Evolutionary conservation across 2,797 vertebrate species (phyloP).

Genomic region (Sebastes matsubarae): DNA sequence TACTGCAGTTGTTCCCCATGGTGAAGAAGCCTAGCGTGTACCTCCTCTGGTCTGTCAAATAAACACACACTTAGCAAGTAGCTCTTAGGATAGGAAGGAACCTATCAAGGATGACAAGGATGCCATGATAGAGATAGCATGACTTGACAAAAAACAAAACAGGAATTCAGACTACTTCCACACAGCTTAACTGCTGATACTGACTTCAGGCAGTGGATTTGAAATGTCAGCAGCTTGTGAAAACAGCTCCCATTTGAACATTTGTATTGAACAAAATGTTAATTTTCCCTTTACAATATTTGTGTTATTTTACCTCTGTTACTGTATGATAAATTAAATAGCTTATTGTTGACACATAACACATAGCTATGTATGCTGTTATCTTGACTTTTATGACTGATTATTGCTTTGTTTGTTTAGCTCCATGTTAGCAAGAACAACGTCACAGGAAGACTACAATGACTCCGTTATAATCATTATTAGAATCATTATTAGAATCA

Average conservation of each 20-base stretch:
- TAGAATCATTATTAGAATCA: too few relatives aligned
- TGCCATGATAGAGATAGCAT: background rate
- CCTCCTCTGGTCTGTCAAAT: slow-evolving; percentile 50
- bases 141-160: background rate
- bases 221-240: background rate
- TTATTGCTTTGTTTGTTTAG: background rate
- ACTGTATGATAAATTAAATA: fast-evolving
- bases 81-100: background rate
- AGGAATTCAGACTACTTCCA: background rate
- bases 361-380: background rate
- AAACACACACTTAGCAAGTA: background rate
- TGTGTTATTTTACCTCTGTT: background rate
- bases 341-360: background rate
- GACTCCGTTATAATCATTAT: too few relatives aligned
- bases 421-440: background rate
- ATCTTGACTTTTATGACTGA: background rate
- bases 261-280: background rate
- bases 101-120: too few relatives aligned
- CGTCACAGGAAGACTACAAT: too few relatives aligned
- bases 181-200: too few relatives aligned
- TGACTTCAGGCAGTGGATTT: background rate
- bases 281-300: too few relatives aligned
- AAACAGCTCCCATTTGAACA: background rate
- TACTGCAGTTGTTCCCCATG: slow-evolving; percentile 80
- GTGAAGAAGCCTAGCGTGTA: slow-evolving; percentile 33